Percentiles rank a stretch among this genome's conserved stretches.
phyloP scores from a whole-genome alignment of 2,797 vertebrate genomes.

The Falco naumanni region DNA sequence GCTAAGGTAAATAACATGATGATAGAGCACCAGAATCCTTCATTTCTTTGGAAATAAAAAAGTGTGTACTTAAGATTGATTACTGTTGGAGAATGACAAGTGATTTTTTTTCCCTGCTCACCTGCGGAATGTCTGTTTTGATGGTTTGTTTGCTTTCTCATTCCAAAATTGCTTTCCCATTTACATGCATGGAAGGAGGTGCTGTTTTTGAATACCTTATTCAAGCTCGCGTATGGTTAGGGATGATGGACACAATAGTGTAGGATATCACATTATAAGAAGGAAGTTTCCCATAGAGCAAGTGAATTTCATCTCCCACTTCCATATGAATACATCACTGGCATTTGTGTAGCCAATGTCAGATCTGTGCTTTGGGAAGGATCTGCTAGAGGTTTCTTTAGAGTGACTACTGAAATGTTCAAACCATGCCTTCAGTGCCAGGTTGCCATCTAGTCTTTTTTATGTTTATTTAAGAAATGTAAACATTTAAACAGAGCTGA shows the following conservation, averaged over 20 bases:
- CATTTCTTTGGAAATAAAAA: constrained; percentile 40
- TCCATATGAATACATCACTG: neutral
- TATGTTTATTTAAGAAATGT: neutral
- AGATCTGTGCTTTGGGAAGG: neutral
- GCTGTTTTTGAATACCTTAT: neutral
- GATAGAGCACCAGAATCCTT: constrained; percentile 38
- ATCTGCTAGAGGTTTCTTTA: neutral
- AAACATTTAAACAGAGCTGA: neutral
- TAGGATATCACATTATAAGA: neutral
- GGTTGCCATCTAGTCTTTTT: neutral
- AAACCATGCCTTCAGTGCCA: neutral
- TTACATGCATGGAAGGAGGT: neutral
- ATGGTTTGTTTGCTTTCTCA: neutral
- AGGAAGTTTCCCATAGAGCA: neutral
- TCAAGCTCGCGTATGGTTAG: neutral
- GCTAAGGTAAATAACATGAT: constrained; percentile 1
- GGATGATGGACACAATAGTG: neutral
- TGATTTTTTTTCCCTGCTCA: constrained; percentile 16
- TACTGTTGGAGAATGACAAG: constrained; percentile 67
- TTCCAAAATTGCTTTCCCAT: neutral
- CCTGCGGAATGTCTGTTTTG: neutral
- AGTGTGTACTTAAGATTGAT: constrained; percentile 62
- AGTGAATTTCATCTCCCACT: neutral
- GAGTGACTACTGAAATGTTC: neutral
- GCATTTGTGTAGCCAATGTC: neutral